phyloP scores from a whole-genome alignment of 2,888 invertebrate species.

The Erynnis tages region DNA sequence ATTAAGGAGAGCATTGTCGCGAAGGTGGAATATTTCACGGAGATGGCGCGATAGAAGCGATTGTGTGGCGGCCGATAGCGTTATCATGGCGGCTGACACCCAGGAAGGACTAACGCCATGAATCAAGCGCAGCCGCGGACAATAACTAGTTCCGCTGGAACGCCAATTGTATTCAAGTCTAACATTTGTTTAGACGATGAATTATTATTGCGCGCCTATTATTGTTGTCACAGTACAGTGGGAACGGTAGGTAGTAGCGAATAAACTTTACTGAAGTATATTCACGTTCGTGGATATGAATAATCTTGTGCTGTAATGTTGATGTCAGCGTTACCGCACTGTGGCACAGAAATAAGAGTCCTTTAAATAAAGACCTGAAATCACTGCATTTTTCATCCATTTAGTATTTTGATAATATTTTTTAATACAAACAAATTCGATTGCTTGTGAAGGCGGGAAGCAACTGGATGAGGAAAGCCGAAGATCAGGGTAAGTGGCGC shows the following conservation, averaged over 20 bases:
- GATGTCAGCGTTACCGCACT: too few species aligned
- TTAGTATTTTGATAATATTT: too few species aligned
- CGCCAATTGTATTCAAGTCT: constrained; percentile 39
- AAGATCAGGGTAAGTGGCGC: too few species aligned
- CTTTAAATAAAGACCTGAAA: too few species aligned
- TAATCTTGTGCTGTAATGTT: too few species aligned
- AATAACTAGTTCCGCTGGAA: constrained; percentile 42
- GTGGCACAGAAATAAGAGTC: too few species aligned
- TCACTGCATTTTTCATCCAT: too few species aligned
- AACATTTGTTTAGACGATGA: constrained; percentile 39
- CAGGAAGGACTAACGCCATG: constrained; percentile 66
- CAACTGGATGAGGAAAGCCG: too few species aligned
- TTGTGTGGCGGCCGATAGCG: constrained; percentile 58
- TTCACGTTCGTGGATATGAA: too few species aligned
- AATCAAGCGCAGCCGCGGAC: constrained; percentile 56
- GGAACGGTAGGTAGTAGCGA: constrained; percentile 1
- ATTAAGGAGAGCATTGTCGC: constrained; percentile 47
- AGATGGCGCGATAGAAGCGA: constrained; percentile 70
- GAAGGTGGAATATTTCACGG: constrained; percentile 72
- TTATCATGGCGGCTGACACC: constrained; percentile 51
- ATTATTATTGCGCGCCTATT: constrained; percentile 24
- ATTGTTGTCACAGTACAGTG: constrained; percentile 3
- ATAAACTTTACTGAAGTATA: too few species aligned
- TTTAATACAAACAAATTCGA: too few species aligned
- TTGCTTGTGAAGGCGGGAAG: too few species aligned